Evolutionary conservation across 30 jellyfish, hydroid and myxozoan genomes (phyloP), one percentile per base, ranked within the genome.

Genomic region (Cassiopea xamachana): DNA sequence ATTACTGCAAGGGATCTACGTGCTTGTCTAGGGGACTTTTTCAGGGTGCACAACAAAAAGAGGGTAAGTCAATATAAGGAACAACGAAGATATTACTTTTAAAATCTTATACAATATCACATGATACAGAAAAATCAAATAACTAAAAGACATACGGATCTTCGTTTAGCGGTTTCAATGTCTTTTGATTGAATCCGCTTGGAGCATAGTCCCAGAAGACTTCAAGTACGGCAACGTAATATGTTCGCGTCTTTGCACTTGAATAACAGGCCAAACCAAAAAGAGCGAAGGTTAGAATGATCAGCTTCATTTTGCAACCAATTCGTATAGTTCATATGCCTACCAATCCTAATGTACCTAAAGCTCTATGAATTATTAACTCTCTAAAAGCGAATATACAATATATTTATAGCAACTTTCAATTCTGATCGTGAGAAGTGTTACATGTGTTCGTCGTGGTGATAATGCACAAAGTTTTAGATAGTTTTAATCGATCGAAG

Each of bases 181-280:
- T 88, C 19, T 44, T 44, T 17, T 50, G 64, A 44, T 88, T 88
- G 43, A 39, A 19, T 73, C 90, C 95, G 51, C 69, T 47, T 1
- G 95, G 95, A 3, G 95, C 95, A 72, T 61, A 88, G 50, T 88
- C 95, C 95, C 95, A 88, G 1, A 46, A 8, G 6, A 89, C 85
- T 70, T 89, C 89, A 7, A 80, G 84, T 15, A 91, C 83, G 7
- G 74, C 97, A n/a, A 89, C 84, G 86, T 73, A 82, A 69, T 80
- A 89, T 8, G 60, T 73, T 16, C 90, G 82, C 16, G 71, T 80
- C 51, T 77, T 87, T 18, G 94, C 89, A 45, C 17, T 71, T 2
- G 87, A 87, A 58, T 59, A 70, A 69, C 17, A 18, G 47, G 55
- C 46, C 27, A 44, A n/a, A 0, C 80, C 9, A 19, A 81, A 12